phyloP scores from a whole-genome alignment of 2,797 vertebrate genomes.

The Cirrhinus molitorella region DNA sequence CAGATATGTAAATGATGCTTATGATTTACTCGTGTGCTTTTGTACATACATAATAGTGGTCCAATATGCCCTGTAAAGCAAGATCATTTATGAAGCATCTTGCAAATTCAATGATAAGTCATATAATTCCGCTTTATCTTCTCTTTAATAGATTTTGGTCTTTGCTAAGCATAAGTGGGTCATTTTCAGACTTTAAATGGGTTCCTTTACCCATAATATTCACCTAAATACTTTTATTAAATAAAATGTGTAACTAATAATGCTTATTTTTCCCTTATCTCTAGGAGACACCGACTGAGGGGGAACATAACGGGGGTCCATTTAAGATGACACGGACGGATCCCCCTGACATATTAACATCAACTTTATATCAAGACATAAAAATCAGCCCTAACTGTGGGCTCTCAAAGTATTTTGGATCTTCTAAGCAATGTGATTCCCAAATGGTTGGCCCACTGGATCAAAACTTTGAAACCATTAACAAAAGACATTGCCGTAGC shows the following conservation, averaged over 20 bases:
- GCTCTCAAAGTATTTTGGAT: slow-evolving; percentile 74
- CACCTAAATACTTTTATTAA: not conserved
- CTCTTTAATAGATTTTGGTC: not conserved
- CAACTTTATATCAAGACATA: slow-evolving; percentile 92
- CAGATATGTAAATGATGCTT: not conserved
- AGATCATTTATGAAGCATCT: not conserved
- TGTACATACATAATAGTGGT: not conserved
- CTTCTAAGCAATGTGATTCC: slow-evolving; percentile 84
- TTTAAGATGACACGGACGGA: slow-evolving; percentile 98
- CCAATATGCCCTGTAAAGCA: not conserved
- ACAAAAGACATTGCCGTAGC: slow-evolving; percentile 97
- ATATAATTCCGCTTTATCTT: not conserved
- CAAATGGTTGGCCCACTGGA: slow-evolving; percentile 87
- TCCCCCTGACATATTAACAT: slow-evolving; percentile 94
- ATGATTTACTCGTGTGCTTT: not conserved
- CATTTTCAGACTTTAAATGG: not conserved
- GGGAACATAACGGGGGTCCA: slow-evolving; percentile 71
- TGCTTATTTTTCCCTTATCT: slow-evolving; percentile 60
- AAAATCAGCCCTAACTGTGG: slow-evolving; percentile 80
- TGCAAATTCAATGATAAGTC: not conserved
- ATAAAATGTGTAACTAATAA: slow-evolving; percentile 37
- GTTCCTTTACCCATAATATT: not conserved
- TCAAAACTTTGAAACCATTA: slow-evolving; percentile 82
- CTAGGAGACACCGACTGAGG: slow-evolving; percentile 80
- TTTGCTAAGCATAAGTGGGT: not conserved